Base-by-base conservation (phyloP, 2,797 vertebrate species). In the Ataeniobius toweri region DNA sequence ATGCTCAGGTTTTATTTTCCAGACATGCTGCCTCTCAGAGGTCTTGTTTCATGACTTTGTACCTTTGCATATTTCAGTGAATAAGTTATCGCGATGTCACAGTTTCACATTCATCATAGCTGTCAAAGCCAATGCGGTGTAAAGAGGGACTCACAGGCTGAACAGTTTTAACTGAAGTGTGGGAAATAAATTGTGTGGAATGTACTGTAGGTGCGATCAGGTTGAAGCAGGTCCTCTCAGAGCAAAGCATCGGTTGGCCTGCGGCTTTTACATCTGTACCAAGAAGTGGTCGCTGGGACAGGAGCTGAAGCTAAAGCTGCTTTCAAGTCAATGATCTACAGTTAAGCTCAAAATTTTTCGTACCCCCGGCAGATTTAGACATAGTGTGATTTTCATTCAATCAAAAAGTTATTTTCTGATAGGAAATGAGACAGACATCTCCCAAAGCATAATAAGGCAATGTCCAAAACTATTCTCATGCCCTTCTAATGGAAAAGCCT, bases 41-140 rank as follows among this genome's bases (percentile, higher is more conserved):
- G 71, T 36, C 59, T 86, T 75, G 78, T 87, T 82, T 85, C 71
- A 77, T 2, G 63, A 83, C 75, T 87, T 75, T 78, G 78, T 77
- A 83, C 73, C 82, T 77, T 77, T 80, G 85, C 84, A 78, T 83
- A 82, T 86, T 85, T 70, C 81, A 41, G 55, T 72, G 59, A 63
- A 76, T 77, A 69, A 74, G 65, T 77, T 84, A 79, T 85, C 84
- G 81, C 68, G 44, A 69, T 41, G 75, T 85, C 80, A 78, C 74
- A 50, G 77, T 85, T 82, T 76, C 80, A 80, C 92, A 91, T 92
- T 83, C 85, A 92, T 93, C 92, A 92, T 51, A 73, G 74, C 87
- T 90, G 89, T 92, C 91, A 89, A 80, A 85, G 80, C 74, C 83
- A 89, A 82, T 86, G 86, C 85, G 86, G 82, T 80, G 70, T 86